Percentiles rank a stretch among this genome's conserved stretches.
Evolutionary conservation across 2,888 invertebrate genomes (phyloP).

Genomic region (Chrysolina americana): DNA sequence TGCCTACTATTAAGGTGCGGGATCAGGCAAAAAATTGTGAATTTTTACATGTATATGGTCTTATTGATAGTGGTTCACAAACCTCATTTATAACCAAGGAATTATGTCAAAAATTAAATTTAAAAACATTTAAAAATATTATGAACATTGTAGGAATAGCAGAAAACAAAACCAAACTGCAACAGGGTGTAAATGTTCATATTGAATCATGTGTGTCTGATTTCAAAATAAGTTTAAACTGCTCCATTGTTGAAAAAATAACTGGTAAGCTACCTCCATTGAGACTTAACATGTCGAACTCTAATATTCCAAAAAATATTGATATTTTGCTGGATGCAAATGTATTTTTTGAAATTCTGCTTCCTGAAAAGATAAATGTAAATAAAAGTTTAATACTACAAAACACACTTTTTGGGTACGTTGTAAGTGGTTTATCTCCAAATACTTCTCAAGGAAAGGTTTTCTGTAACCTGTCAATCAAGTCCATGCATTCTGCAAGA

Average conservation of each 20-base stretch:
- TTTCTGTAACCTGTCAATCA: neutral
- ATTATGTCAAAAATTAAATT: constrained; percentile 19
- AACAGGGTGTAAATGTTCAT: constrained; percentile 12
- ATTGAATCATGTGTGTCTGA: constrained; percentile 21
- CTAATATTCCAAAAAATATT: too few species aligned
- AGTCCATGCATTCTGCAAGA: neutral
- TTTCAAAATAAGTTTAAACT: neutral
- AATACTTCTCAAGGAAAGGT: neutral
- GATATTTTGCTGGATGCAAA: constrained; percentile 10
- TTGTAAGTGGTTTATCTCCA: constrained; percentile 13
- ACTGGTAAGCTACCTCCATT: constrained; percentile 7
- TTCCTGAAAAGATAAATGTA: constrained; percentile 7
- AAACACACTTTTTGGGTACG: constrained; percentile 13
- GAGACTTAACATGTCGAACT: too few species aligned
- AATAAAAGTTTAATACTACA: constrained; percentile 2
- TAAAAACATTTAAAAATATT: constrained; percentile 18
- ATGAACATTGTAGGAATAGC: constrained; percentile 19
- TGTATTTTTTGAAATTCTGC: constrained; percentile 20
- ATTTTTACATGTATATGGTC: constrained; percentile 8
- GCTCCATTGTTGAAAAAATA: constrained; percentile 14
- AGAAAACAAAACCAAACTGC: too few species aligned
- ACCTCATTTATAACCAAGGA: too few species aligned
- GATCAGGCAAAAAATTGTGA: neutral
- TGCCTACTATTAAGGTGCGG: constrained; percentile 2
- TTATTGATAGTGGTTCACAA: constrained; percentile 27